Base-by-base conservation (phyloP, 2,113 vertebrate species). In the Hyperopisus bebe region DNA sequence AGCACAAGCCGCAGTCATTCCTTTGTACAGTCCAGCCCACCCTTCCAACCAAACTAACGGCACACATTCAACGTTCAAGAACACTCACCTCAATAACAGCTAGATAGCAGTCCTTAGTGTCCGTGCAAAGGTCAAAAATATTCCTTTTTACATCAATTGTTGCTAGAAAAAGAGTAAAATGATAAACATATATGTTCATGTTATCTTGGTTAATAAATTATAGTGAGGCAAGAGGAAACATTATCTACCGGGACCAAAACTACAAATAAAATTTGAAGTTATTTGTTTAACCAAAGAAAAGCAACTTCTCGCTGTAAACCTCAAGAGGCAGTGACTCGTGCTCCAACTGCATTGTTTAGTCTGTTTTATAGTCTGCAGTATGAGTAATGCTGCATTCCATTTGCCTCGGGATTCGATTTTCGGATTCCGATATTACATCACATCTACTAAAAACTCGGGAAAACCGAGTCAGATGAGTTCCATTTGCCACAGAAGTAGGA, bases 141-240 rank as follows among this genome's bases (percentile, higher is more conserved):
- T 99, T 99, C 93, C 97, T 94, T 94, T 99, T 99, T 86, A 99
- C 98, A 89, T 99, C 98, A 93, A 99, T 98, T 84, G 98, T 99
- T 47, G 98, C 98, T 99, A 94, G 58, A 95, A 94, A 91, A 48
- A 84, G 93, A 46, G 93, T n/a, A 94, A 89, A 0, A 0, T 51
- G 53, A 39, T 47, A 80, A 89, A 44, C 9, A 88, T 66, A 42
- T 1, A 3, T 58, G 58, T 44, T 89, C 74, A 31, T 82, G 5
- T 42, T 42, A 35, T 42, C 35, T 80, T 80, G 4, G 4, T 80
- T 44, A 66, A 62, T 46, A 88, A 88, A 55, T 10, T 53, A 39
- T 3, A 35, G 31, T 1, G 47, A 87, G 3, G 50, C 55, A 87
- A 55, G 13, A 27, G 8, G 31, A 87, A 87, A 87, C 31, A 87